Percentiles rank a stretch among this genome's conserved stretches.
Conservation (phyloP, 2,113 vertebrate genomes). For the Gymnogyps californianus region DNA sequence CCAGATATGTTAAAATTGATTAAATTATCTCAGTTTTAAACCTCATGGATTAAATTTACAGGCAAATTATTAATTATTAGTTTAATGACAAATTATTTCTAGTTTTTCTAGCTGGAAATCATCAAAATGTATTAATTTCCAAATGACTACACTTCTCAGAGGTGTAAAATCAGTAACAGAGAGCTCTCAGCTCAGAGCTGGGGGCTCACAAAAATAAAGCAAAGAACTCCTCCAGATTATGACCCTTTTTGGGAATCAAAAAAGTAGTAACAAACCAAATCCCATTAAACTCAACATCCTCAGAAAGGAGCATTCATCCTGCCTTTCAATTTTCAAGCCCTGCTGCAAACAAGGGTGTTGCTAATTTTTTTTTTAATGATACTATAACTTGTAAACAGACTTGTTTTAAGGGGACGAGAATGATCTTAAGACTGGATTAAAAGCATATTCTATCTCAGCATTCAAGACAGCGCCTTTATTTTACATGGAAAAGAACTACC, state of each 20-base stretch:
- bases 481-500: background rate
- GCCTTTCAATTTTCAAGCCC: background rate
- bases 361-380: background rate
- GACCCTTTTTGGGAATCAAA: background rate
- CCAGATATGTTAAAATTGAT: background rate
- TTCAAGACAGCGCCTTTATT: background rate
- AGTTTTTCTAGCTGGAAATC: background rate
- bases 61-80: background rate
- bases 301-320: background rate
- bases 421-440: background rate
- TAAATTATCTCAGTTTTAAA: background rate
- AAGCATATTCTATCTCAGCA: background rate
- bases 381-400: background rate
- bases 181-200: background rate
- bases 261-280: background rate
- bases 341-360: background rate
- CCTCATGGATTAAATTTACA: background rate
- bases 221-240: background rate
- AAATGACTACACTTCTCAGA: background rate
- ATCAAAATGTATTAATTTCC: rapidly evolving
- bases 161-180: background rate
- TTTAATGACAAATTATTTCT: background rate
- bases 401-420: background rate
- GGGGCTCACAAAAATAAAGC: background rate
- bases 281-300: background rate